These are phyloP conservation scores for Lamprologus callipterus DNA, from an alignment of 2,113 vertebrate genomes.

Conservation along the genomic window DNA sequence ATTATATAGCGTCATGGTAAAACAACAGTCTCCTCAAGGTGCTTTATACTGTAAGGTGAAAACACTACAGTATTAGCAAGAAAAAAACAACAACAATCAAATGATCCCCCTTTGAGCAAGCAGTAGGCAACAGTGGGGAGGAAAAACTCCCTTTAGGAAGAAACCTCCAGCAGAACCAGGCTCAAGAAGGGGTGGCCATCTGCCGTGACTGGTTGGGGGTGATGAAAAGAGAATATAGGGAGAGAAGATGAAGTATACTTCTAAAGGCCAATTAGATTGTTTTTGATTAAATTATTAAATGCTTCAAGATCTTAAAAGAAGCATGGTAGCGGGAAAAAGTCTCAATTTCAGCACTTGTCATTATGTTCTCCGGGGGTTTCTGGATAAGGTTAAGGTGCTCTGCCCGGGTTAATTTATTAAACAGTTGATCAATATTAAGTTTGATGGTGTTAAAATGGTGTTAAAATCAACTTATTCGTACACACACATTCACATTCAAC, in stretches of 20 bases:
- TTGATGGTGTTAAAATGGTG: not conserved
- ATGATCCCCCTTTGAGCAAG: not conserved
- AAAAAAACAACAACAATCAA: not conserved
- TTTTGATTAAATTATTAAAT: not conserved
- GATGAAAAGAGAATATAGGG: not conserved
- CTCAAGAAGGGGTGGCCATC: not conserved
- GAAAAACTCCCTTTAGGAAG: not conserved
- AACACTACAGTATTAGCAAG: not conserved
- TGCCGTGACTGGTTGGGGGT: not conserved
- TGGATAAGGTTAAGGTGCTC: not conserved
- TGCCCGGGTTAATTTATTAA: not conserved
- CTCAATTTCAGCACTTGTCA: not conserved
- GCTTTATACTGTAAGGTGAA: not conserved
- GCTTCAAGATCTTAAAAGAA: not conserved
- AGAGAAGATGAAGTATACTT: not conserved
- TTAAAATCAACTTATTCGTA: not conserved
- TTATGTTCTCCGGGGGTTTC: not conserved
- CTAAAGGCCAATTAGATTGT: not conserved
- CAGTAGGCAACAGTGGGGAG: not conserved
- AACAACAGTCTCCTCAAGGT: not conserved
- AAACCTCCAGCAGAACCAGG: not conserved
- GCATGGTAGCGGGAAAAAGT: not conserved
- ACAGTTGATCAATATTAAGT: not conserved
- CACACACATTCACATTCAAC: not conserved
- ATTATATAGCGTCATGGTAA: not conserved